Percentiles rank a stretch among this genome's conserved stretches.
These are phyloP conservation scores for Ceyx erithaca DNA, from an alignment of 2,797 vertebrate species.

Conservation along the genomic window DNA sequence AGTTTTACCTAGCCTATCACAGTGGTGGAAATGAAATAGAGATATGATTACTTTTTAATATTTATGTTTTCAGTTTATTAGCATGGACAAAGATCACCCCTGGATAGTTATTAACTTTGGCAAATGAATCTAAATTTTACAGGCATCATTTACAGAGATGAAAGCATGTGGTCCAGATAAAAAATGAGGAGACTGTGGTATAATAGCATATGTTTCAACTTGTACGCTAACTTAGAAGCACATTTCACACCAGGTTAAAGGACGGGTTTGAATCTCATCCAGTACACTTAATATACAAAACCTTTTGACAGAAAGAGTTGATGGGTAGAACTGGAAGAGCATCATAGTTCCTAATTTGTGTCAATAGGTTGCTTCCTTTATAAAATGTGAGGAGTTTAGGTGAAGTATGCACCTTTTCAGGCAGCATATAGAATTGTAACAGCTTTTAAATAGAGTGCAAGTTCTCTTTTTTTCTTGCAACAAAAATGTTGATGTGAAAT, in stretches of 20 bases:
- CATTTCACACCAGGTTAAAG: not conserved
- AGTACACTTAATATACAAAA: not conserved
- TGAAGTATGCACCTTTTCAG: not conserved
- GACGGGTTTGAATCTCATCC: not conserved
- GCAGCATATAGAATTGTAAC: not conserved
- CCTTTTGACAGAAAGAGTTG: not conserved
- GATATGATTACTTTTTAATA: not conserved
- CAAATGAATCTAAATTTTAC: not conserved
- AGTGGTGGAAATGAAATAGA: not conserved
- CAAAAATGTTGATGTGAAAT: constrained; percentile 56
- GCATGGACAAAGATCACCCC: not conserved
- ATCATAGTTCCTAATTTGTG: not conserved
- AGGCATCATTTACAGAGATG: not conserved
- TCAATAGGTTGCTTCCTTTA: not conserved
- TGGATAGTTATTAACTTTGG: not conserved
- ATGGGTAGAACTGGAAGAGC: not conserved
- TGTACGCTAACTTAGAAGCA: not conserved
- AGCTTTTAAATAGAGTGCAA: not conserved
- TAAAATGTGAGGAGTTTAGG: not conserved
- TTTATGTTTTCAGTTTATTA: not conserved
- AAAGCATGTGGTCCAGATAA: not conserved
- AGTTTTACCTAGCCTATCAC: not conserved
- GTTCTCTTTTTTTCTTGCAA: constrained; percentile 44
- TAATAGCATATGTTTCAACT: not conserved
- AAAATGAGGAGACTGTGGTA: not conserved